These are phyloP conservation scores for Camptogramma bilineatum DNA, from an alignment of 2,888 invertebrate genomes.

Conservation along the genomic window DNA sequence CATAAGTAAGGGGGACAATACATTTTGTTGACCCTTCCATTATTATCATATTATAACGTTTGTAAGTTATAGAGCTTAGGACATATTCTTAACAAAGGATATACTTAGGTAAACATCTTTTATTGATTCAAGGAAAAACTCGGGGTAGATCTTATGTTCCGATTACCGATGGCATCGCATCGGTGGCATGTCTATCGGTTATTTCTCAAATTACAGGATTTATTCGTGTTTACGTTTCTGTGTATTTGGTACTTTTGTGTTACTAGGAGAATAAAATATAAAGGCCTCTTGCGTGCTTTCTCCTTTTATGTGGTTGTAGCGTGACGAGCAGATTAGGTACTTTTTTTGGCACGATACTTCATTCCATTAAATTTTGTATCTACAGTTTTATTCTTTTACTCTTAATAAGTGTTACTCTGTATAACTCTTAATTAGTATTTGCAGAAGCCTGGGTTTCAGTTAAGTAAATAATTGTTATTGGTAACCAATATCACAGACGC, in stretches of 20 bases:
- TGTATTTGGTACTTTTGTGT: conserved; percentile 38
- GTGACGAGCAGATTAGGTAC: not conserved
- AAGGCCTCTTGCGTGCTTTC: conserved; percentile 9
- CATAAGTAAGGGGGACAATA: no score
- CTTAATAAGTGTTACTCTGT: not conserved
- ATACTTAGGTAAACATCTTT: conserved; percentile 19
- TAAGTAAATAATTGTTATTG: not conserved
- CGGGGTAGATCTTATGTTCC: conserved; percentile 58
- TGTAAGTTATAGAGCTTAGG: no score
- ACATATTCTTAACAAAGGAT: conserved; percentile 7
- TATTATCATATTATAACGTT: no score
- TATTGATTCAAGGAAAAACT: conserved; percentile 39
- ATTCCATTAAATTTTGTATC: not conserved
- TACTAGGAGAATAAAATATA: conserved; percentile 13
- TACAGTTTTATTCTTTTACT: not conserved
- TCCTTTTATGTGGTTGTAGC: conserved; percentile 1
- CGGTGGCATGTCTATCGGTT: conserved; percentile 65
- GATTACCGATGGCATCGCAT: conserved; percentile 69
- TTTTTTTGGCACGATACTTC: not conserved
- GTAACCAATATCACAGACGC: no score
- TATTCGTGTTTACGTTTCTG: conserved; percentile 44
- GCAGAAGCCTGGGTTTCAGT: not conserved
- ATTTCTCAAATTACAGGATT: conserved; percentile 48
- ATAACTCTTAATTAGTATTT: no score
- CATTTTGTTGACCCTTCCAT: no score